Evolutionary conservation across 2,888 invertebrate species (phyloP).

Genomic region (Lasiommata megera): DNA sequence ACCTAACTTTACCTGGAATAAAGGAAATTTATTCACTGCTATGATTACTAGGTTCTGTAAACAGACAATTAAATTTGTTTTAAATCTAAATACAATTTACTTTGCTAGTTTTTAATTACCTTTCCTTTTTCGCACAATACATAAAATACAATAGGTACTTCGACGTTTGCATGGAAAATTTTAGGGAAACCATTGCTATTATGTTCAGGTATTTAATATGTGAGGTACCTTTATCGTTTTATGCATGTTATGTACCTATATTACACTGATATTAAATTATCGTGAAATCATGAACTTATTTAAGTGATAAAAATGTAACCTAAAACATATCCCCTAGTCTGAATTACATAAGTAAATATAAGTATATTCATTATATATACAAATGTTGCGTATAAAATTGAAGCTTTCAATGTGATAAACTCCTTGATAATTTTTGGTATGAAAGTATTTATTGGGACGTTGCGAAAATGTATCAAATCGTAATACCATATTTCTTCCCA

Average conservation of each 20-base stretch:
- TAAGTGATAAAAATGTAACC: slow-evolving; percentile 68
- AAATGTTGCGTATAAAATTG: slow-evolving; percentile 34
- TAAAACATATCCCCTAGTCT: slow-evolving; percentile 77
- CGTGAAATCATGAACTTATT: slow-evolving; percentile 31
- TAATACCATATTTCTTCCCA: slow-evolving; percentile 14
- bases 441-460: slow-evolving; percentile 17
- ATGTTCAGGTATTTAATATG: too few relatives aligned
- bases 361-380: slow-evolving; percentile 40
- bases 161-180: too few relatives aligned
- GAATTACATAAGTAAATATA: slow-evolving; percentile 51
- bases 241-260: neutral
- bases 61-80: too few relatives aligned
- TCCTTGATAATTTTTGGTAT: slow-evolving; percentile 19
- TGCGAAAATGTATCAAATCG: slow-evolving; percentile 15
- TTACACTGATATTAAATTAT: slow-evolving; percentile 8
- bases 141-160: too few relatives aligned
- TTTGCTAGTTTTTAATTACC: too few relatives aligned
- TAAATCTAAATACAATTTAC: too few relatives aligned
- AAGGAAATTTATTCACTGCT: too few relatives aligned
- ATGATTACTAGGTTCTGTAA: too few relatives aligned
- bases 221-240: neutral
- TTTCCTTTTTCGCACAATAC: too few relatives aligned
- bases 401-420: slow-evolving; percentile 44
- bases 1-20: too few relatives aligned
- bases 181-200: too few relatives aligned